These are phyloP conservation scores for Phataginus tricuspis DNA, from an alignment of 2,797 vertebrate species.

Conservation along the genomic window DNA sequence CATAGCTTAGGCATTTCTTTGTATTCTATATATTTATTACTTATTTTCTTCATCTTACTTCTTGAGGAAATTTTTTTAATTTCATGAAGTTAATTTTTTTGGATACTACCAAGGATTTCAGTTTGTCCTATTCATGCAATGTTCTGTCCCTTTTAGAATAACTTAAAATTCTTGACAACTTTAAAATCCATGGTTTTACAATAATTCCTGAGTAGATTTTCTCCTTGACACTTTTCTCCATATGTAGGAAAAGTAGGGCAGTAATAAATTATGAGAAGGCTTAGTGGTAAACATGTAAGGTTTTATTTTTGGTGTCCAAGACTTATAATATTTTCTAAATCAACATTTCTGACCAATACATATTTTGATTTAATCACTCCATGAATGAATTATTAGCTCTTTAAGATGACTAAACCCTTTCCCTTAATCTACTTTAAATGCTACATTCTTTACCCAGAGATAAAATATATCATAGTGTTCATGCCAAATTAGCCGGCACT, in stretches of 20 bases:
- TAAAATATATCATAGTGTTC: background rate
- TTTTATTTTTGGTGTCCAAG: background rate
- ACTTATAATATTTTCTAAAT: background rate
- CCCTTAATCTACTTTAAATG: background rate
- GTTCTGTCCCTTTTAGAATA: slow-evolving; percentile 8
- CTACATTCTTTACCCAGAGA: background rate
- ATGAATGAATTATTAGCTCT: background rate
- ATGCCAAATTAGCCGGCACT: background rate
- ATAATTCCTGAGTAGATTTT: slow-evolving; percentile 22
- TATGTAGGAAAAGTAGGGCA: background rate
- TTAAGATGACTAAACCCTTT: background rate
- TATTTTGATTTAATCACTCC: slow-evolving; percentile 37
- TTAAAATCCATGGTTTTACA: slow-evolving; percentile 27
- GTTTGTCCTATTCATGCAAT: slow-evolving; percentile 6
- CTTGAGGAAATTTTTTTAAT: slow-evolving; percentile 37
- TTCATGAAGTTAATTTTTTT: background rate
- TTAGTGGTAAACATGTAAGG: background rate
- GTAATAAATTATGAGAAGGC: background rate
- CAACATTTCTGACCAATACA: background rate
- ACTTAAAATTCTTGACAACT: slow-evolving; percentile 35
- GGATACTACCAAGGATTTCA: background rate
- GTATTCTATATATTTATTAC: background rate
- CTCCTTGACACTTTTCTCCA: slow-evolving; percentile 1
- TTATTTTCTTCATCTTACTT: background rate
- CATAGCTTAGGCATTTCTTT: background rate